Evolutionary conservation across 1,140 invertebrate species (phyloP).

Genomic region (Trichoplusia ni): DNA sequence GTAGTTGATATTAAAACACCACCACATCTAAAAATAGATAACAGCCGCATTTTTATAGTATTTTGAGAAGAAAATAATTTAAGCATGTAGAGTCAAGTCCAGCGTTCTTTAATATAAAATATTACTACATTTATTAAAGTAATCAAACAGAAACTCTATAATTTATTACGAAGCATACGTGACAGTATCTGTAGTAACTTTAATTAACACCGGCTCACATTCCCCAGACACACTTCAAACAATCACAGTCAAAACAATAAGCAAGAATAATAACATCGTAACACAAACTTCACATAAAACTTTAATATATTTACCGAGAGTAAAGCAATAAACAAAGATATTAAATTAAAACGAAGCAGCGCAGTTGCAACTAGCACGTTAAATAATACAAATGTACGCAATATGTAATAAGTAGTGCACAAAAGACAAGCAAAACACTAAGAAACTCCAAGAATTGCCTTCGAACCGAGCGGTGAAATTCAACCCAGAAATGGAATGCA

Average conservation of each 20-base stretch:
- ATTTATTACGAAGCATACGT: too few relatives aligned
- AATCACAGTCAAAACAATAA: not conserved
- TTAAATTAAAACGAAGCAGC: constrained; percentile 4
- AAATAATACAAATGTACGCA: constrained; percentile 6
- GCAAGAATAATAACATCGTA: not conserved
- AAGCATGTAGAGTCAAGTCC: too few relatives aligned
- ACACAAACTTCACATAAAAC: constrained; percentile 2
- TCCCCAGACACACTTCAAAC: not conserved
- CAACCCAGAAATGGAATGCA: constrained; percentile 71
- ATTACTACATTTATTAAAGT: too few relatives aligned
- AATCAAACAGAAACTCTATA: too few relatives aligned
- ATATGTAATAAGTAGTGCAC: constrained; percentile 30
- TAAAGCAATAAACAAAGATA: constrained; percentile 16
- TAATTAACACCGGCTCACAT: too few relatives aligned
- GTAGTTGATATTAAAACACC: too few relatives aligned
- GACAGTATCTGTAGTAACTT: too few relatives aligned
- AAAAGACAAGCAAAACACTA: constrained; percentile 41
- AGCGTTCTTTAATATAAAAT: too few relatives aligned
- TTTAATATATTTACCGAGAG: not conserved
- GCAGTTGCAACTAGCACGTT: not conserved
- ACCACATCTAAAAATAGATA: too few relatives aligned
- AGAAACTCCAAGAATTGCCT: constrained; percentile 59
- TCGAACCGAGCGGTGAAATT: constrained; percentile 54
- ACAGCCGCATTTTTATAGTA: too few relatives aligned
- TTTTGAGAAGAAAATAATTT: too few relatives aligned